A percentile compares a stretch with the other conserved stretches of the same genome.
Evolutionary conservation across 2,113 vertebrate species (phyloP).

Genomic region (Lepus timidus): DNA sequence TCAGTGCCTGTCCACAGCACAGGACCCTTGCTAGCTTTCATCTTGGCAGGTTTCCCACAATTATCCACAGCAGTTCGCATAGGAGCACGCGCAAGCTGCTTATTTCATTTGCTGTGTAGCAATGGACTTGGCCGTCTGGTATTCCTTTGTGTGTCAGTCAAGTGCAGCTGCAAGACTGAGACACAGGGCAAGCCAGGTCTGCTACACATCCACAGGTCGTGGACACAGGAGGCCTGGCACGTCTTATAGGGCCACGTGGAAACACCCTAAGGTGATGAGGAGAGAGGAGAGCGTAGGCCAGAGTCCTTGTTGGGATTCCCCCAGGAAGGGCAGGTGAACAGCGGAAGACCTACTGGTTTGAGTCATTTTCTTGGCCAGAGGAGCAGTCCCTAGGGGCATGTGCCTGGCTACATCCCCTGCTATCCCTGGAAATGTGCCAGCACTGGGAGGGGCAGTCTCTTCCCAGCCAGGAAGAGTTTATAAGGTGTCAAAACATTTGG

Average conservation of each 20-base stretch:
- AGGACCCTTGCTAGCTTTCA: neutral
- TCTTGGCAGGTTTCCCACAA: neutral
- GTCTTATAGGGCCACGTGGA: fast-evolving
- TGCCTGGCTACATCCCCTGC: neutral
- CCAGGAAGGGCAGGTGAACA: fast-evolving
- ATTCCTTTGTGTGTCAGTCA: neutral
- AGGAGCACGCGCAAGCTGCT: neutral
- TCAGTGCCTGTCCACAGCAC: fast-evolving
- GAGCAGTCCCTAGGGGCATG: neutral
- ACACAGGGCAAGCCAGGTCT: no score
- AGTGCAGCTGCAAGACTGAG: no score
- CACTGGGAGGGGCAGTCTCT: neutral
- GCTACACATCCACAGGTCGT: neutral
- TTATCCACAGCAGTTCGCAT: neutral
- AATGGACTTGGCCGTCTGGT: neutral
- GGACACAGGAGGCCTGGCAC: fast-evolving
- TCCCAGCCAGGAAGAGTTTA: neutral
- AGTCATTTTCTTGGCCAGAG: neutral
- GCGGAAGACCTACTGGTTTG: neutral
- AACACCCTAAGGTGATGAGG: neutral
- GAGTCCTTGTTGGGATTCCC: neutral
- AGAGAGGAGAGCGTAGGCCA: neutral
- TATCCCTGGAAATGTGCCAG: neutral
- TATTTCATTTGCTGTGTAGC: neutral
- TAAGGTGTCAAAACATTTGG: neutral